These are phyloP conservation scores for Cydia pomonella DNA, from an alignment of 1,140 invertebrate genomes.

Conservation along the genomic window DNA sequence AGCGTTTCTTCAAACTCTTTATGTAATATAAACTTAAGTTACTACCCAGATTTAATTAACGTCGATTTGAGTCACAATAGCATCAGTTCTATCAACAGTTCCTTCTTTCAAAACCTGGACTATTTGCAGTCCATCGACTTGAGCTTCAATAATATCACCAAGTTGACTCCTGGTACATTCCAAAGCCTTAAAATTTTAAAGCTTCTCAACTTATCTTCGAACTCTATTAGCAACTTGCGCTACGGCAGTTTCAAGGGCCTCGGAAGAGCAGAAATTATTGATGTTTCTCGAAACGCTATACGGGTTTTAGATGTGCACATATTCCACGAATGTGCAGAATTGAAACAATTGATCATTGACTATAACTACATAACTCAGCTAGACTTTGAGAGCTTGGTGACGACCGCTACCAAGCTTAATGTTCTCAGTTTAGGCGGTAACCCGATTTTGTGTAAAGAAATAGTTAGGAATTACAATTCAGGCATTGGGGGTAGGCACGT, in stretches of 20 bases:
- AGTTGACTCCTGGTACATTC: slow-evolving; percentile 62
- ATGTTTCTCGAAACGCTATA: slow-evolving; percentile 64
- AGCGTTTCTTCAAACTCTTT: slow-evolving; percentile 54
- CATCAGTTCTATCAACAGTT: slow-evolving; percentile 47
- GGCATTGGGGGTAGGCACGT: slow-evolving; percentile 40
- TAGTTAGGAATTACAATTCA: slow-evolving; percentile 51
- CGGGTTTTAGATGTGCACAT: slow-evolving; percentile 53
- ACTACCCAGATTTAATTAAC: slow-evolving; percentile 52
- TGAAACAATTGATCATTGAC: slow-evolving; percentile 61
- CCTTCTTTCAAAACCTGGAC: slow-evolving; percentile 50
- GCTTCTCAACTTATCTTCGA: slow-evolving; percentile 63
- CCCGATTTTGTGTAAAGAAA: slow-evolving; percentile 62
- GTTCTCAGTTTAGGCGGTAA: slow-evolving; percentile 67
- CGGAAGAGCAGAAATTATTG: slow-evolving; percentile 54
- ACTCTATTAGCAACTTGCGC: slow-evolving; percentile 51
- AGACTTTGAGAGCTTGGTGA: slow-evolving; percentile 56
- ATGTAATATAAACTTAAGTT: slow-evolving; percentile 52
- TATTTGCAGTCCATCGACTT: slow-evolving; percentile 57
- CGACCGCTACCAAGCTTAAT: slow-evolving; percentile 49
- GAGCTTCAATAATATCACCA: slow-evolving; percentile 55
- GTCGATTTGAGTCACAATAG: slow-evolving; percentile 59
- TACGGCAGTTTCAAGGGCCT: slow-evolving; percentile 64
- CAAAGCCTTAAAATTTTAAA: slow-evolving; percentile 58
- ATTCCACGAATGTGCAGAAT: slow-evolving; percentile 62
- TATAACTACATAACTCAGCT: slow-evolving; percentile 60